These are phyloP conservation scores for Pachymerium ferrugineum DNA, from an alignment of 2,888 invertebrate species.

Conservation along the genomic window DNA sequence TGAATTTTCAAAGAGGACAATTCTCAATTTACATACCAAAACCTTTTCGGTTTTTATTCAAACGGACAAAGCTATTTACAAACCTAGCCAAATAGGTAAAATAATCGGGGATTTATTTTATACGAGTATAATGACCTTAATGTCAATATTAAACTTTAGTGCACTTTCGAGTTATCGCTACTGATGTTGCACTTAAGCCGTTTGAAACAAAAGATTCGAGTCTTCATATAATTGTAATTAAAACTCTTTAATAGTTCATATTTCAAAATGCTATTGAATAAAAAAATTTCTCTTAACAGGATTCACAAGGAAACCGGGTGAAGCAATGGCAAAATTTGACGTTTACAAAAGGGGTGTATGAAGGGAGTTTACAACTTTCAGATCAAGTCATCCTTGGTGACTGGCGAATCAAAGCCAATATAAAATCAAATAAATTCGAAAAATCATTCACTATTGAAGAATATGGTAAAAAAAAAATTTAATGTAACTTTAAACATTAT, in stretches of 20 bases:
- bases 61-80: slow-evolving; percentile 49
- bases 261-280: background rate
- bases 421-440: slow-evolving; percentile 38
- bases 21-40: slow-evolving; percentile 43
- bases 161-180: slow-evolving; percentile 48
- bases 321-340: slow-evolving; percentile 43
- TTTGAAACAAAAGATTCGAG: slow-evolving; percentile 45
- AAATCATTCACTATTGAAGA: slow-evolving; percentile 48
- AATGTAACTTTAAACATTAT: background rate
- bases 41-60: slow-evolving; percentile 46
- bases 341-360: slow-evolving; percentile 41
- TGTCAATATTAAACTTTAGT: slow-evolving; percentile 40
- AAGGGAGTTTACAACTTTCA: slow-evolving; percentile 42
- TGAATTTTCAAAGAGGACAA: slow-evolving; percentile 36
- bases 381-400: slow-evolving; percentile 46
- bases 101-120: background rate
- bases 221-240: slow-evolving; percentile 44
- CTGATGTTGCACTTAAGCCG: slow-evolving; percentile 48
- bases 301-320: slow-evolving; percentile 46
- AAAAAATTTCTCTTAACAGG: slow-evolving; percentile 39
- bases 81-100: slow-evolving; percentile 44
- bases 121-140: background rate
- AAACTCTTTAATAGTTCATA: background rate
- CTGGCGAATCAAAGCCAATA: slow-evolving; percentile 45
- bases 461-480: slow-evolving; percentile 38